Evolutionary conservation across 2,797 vertebrate species (phyloP).

Genomic region (Sebastes nivosus): DNA sequence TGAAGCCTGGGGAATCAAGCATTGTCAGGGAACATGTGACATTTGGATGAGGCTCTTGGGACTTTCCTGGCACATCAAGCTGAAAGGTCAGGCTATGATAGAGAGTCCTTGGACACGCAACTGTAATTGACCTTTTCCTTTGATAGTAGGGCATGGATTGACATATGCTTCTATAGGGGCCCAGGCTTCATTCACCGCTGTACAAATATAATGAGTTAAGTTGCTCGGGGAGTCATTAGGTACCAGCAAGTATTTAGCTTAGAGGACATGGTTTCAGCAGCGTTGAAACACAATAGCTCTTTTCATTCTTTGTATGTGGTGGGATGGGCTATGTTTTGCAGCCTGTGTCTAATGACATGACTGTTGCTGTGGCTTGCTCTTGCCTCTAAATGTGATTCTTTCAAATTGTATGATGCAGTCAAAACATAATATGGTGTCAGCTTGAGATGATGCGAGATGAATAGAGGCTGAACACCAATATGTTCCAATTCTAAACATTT

Average conservation of each 20-base stretch:
- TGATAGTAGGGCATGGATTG: conserved; percentile 58
- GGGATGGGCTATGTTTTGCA: neutral
- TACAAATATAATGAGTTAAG: conserved; percentile 58
- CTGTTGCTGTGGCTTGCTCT: neutral
- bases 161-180: conserved; percentile 48
- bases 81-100: conserved; percentile 76
- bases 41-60: conserved; percentile 71
- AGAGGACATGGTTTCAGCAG: conserved; percentile 9
- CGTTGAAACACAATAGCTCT: neutral
- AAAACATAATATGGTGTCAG: neutral
- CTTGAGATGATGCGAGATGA: neutral
- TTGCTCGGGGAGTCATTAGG: conserved; percentile 57
- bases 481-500: neutral
- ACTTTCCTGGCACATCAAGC: conserved; percentile 58
- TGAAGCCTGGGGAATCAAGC: conserved; percentile 13
- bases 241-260: conserved; percentile 1
- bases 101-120: conserved; percentile 68
- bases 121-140: conserved; percentile 76
- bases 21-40: conserved; percentile 65
- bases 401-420: neutral
- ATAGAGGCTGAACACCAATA: neutral
- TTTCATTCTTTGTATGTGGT: neutral
- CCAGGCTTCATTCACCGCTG: conserved; percentile 10
- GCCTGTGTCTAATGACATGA: neutral
- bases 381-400: neutral